Percentiles rank a stretch among this genome's conserved stretches.
phyloP scores from a whole-genome alignment of 2,797 vertebrate genomes.

The Vultur gryphus region DNA sequence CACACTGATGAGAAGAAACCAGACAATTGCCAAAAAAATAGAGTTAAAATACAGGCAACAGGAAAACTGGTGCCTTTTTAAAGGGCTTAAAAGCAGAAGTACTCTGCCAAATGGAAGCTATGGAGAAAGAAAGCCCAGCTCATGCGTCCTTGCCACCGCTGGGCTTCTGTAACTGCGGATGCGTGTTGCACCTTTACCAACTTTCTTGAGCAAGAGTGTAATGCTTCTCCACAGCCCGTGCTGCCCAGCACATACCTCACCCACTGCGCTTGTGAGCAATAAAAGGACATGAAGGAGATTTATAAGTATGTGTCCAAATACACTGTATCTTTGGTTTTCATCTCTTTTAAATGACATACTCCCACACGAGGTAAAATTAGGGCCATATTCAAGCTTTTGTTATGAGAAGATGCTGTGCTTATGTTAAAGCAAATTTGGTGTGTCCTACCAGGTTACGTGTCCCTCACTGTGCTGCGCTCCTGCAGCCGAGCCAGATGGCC shows the following conservation, averaged over 20 bases:
- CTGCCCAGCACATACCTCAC: neutral
- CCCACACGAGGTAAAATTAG: conserved; percentile 1
- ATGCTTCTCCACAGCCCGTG: neutral
- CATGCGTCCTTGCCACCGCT: rapidly evolving
- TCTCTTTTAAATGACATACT: neutral
- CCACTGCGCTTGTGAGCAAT: rapidly evolving
- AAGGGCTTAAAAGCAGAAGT: neutral
- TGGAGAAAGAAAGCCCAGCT: neutral
- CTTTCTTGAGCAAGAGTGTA: neutral
- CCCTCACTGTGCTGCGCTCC: neutral
- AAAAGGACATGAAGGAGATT: neutral
- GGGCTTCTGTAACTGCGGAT: neutral
- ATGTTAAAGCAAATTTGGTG: conserved; percentile 14
- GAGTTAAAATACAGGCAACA: neutral
- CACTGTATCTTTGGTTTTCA: neutral
- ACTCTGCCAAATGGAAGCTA: neutral
- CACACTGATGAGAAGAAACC: neutral
- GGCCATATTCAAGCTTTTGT: neutral
- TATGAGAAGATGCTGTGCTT: neutral
- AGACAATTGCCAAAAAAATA: neutral
- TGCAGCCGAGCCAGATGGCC: conserved; percentile 84
- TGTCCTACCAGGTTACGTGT: conserved; percentile 38
- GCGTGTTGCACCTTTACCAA: neutral
- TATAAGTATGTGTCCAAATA: neutral
- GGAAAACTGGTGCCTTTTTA: neutral